Conservation (phyloP, 1,140 invertebrate species). For the Caenorhabditis brenneri region DNA sequence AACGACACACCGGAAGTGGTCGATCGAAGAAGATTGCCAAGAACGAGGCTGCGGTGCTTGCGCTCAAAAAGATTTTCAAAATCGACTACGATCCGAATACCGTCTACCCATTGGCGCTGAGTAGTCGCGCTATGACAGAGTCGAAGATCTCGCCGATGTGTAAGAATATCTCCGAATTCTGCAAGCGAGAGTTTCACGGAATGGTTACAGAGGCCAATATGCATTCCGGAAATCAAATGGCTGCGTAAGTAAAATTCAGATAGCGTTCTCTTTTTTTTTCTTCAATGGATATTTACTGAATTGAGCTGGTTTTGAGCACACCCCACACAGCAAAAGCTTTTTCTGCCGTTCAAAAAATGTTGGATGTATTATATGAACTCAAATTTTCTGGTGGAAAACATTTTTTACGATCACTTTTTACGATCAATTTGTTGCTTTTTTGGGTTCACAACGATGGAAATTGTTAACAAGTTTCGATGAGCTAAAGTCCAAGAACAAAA, state of each 20-base stretch:
- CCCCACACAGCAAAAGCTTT: too few relatives aligned
- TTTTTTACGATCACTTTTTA: too few relatives aligned
- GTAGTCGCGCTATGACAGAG: background rate
- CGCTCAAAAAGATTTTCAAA: background rate
- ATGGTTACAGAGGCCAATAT: background rate
- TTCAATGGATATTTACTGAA: too few relatives aligned
- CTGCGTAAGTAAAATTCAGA: background rate
- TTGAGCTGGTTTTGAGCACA: too few relatives aligned
- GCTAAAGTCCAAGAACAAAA: too few relatives aligned
- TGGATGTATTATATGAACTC: too few relatives aligned
- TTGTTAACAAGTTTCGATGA: too few relatives aligned
- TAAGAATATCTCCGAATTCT: background rate
- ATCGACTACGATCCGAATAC: background rate
- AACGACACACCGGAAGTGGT: constrained; percentile 1
- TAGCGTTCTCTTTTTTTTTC: too few relatives aligned
- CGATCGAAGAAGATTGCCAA: constrained; percentile 46
- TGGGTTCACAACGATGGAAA: too few relatives aligned
- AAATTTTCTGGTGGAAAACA: too few relatives aligned
- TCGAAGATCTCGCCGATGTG: background rate
- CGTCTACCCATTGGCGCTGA: background rate
- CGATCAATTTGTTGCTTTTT: too few relatives aligned
- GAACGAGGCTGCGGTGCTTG: constrained; percentile 13
- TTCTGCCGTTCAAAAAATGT: too few relatives aligned
- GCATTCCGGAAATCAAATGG: background rate
- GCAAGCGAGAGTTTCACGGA: background rate